phyloP scores from a whole-genome alignment of 2,797 vertebrate genomes.

The Champsocephalus esox region DNA sequence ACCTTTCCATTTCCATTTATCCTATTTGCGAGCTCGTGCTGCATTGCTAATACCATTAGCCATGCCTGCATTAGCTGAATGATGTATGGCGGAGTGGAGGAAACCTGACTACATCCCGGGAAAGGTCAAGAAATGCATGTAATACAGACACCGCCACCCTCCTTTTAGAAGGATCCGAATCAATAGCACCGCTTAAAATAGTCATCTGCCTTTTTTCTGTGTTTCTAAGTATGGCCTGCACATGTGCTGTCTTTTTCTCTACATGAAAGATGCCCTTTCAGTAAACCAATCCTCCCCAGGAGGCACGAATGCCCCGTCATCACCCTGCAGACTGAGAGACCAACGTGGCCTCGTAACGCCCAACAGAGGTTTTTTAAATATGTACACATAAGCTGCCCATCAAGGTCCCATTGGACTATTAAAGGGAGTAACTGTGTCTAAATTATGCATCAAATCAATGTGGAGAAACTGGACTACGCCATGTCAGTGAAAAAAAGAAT shows the following conservation, averaged over 20 bases:
- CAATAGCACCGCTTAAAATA: conserved; percentile 79
- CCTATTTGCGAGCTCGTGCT: conserved; percentile 68
- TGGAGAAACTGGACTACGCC: conserved; percentile 60
- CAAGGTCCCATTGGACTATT: conserved; percentile 55
- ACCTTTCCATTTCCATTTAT: conserved; percentile 65
- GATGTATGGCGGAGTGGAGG: conserved; percentile 68
- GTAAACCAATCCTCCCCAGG: conserved; percentile 61
- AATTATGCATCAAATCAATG: conserved; percentile 82
- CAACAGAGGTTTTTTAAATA: conserved; percentile 49
- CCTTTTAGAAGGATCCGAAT: conserved; percentile 63
- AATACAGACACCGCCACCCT: conserved; percentile 66
- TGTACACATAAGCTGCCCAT: conserved; percentile 48
- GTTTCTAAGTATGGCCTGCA: conserved; percentile 74
- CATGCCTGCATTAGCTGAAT: conserved; percentile 60
- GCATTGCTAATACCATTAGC: conserved; percentile 73
- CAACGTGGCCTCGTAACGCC: conserved; percentile 35
- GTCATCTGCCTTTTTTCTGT: conserved; percentile 58
- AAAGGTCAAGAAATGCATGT: conserved; percentile 79
- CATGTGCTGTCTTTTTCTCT: conserved; percentile 62
- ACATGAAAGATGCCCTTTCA: conserved; percentile 48
- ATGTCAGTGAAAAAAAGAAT: conserved; percentile 53
- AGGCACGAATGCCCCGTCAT: conserved; percentile 64
- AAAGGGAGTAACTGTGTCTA: conserved; percentile 49
- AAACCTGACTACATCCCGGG: conserved; percentile 75
- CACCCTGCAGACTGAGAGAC: conserved; percentile 28